These are phyloP conservation scores for Chrysemys picta DNA, from an alignment of 2,113 vertebrate species.

Conservation along the genomic window DNA sequence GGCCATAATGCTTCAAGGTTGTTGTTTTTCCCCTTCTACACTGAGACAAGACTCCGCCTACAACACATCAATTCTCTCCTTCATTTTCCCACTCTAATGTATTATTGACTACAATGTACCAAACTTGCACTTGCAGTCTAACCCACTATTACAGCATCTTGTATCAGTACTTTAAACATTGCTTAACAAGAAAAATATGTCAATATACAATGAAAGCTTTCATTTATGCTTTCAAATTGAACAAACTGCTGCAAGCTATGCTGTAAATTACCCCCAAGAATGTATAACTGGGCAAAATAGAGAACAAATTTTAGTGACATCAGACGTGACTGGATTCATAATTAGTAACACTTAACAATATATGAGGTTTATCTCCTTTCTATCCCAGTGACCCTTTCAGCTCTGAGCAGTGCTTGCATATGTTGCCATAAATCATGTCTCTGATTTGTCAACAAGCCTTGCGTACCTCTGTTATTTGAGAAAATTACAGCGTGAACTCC, in stretches of 20 bases:
- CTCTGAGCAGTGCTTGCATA: constrained; percentile 75
- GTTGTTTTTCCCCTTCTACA: not conserved
- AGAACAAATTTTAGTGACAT: constrained; percentile 75
- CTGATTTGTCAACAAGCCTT: constrained; percentile 79
- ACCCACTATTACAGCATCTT: constrained; percentile 85
- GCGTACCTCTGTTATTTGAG: constrained; percentile 61
- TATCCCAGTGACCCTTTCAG: constrained; percentile 76
- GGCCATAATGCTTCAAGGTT: not conserved
- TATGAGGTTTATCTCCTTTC: constrained; percentile 79
- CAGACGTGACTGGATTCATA: constrained; percentile 74
- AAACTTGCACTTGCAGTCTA: constrained; percentile 80
- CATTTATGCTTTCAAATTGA: constrained; percentile 84
- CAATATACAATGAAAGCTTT: constrained; percentile 86
- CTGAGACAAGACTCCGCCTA: not conserved
- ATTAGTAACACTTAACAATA: constrained; percentile 84
- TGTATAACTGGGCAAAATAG: constrained; percentile 78
- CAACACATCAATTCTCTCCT: constrained; percentile 22
- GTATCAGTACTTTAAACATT: constrained; percentile 88
- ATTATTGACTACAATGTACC: constrained; percentile 77
- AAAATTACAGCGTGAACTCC: constrained; percentile 75
- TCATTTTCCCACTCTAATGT: constrained; percentile 64
- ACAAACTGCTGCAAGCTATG: constrained; percentile 81
- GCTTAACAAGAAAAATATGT: constrained; percentile 88
- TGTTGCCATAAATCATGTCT: constrained; percentile 78
- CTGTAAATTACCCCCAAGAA: constrained; percentile 89